A percentile compares a stretch with the other conserved stretches of the same genome.
These are phyloP conservation scores for Himantopus leucocephalus DNA, from an alignment of 2,113 vertebrate species.

Conservation along the genomic window DNA sequence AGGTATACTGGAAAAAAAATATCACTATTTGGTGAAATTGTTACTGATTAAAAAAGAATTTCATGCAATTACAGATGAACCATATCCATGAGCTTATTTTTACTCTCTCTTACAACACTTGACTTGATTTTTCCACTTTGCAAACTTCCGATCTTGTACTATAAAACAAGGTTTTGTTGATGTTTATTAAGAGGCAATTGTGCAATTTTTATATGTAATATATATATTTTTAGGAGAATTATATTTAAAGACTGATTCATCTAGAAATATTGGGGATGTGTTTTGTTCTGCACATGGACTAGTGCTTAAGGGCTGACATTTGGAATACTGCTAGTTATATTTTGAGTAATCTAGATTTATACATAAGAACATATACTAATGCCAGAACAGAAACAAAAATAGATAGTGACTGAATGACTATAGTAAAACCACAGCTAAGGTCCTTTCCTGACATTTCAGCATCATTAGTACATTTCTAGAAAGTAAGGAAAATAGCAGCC, in stretches of 20 bases:
- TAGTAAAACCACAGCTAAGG: neutral
- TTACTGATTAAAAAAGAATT: neutral
- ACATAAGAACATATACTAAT: neutral
- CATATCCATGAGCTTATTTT: neutral
- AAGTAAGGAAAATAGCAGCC: neutral
- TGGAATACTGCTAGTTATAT: neutral
- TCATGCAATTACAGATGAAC: neutral
- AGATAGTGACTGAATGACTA: neutral
- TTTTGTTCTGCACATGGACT: neutral
- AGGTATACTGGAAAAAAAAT: neutral
- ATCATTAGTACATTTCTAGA: neutral
- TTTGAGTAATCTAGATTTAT: neutral
- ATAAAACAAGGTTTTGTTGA: neutral
- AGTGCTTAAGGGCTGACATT: neutral
- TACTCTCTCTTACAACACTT: neutral
- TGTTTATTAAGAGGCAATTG: neutral
- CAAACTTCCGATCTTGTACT: neutral
- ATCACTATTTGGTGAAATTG: neutral
- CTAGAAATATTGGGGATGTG: neutral
- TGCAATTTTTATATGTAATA: neutral
- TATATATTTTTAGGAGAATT: neutral
- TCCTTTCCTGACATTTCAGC: neutral
- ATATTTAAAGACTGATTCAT: neutral
- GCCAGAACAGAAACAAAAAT: neutral
- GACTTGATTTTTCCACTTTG: neutral